A percentile compares a stretch with the other conserved stretches of the same genome.
These are phyloP conservation scores for Semicossyphus pulcher DNA, from an alignment of 2,113 vertebrate species.

Conservation along the genomic window DNA sequence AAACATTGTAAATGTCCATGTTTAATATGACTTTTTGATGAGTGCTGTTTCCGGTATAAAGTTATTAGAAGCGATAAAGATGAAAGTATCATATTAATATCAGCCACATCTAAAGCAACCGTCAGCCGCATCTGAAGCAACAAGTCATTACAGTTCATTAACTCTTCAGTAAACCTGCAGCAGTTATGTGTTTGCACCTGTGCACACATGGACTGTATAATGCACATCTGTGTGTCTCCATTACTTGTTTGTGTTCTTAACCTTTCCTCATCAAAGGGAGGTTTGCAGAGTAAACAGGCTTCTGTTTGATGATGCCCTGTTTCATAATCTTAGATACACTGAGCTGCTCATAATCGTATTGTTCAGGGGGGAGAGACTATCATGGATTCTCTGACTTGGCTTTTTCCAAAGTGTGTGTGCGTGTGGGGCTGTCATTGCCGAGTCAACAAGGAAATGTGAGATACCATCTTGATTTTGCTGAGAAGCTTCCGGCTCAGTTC, in stretches of 20 bases:
- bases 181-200: constrained; percentile 46
- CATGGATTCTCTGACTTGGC: neutral
- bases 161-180: constrained; percentile 10
- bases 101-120: constrained; percentile 7
- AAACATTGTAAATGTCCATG: neutral
- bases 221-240: constrained; percentile 14
- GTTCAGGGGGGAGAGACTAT: neutral
- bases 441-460: neutral
- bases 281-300: constrained; percentile 37
- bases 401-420: neutral
- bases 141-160: neutral
- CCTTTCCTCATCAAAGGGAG: constrained; percentile 34
- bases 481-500: neutral
- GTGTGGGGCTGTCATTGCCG: neutral
- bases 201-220: constrained; percentile 31
- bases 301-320: constrained; percentile 27
- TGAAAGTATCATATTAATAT: too few relatives aligned
- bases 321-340: constrained; percentile 23
- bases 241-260: constrained; percentile 38
- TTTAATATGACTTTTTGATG: neutral
- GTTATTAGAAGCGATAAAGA: neutral
- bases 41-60: neutral
- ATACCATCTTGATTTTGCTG: constrained; percentile 12
- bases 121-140: constrained; percentile 6
- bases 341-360: neutral